Base-by-base conservation (phyloP, 2,888 invertebrate genomes). In the Tuberolachnus salignus region DNA sequence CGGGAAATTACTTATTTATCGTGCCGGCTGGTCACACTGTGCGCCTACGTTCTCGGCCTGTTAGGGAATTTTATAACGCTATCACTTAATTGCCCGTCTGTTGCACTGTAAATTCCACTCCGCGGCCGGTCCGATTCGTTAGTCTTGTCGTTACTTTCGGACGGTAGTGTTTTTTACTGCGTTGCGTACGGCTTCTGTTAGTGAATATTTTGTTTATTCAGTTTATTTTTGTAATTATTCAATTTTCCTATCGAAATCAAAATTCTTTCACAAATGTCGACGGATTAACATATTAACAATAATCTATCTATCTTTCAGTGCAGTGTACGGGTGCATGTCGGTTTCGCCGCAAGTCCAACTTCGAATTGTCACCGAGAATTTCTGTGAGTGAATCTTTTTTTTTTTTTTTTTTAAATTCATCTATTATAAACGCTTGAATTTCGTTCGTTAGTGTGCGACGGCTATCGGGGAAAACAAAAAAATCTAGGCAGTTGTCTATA, bases 41-140 rank as follows among this genome's bases (percentile, higher is more conserved):
- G 57, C 21, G 21, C 1, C 4, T 0, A 19, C 21, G 42, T 44
- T 16, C 13, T 64, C 34, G 46, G 23, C 11, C 34, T 26, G 19
- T 51, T 13, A n/a, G 66, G 46, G 66, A 55, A 75, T 67, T 61
- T 67, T 46, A 53, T 19, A 23, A 9, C n/a, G 42, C 69, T 78
- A 78, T 78, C 78, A 69, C 34, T 78, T 78, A 69, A 75, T 75
- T 75, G 75, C 34, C 57, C 64, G 34, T 55, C 57, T 46, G 66
- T 66, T 66, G 67, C 59, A 69, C 67, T 78, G 69, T 78, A 69
- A 69, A 69, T 78, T 78, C 69, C 78, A 69, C 42, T 78, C 66
- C 57, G 57, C 57, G n/a, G 67, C 67, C 78, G 78, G 51, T 42
- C 53, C 13, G 67, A 61, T 13, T 53, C 16, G 67, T 69, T 13